phyloP scores from a whole-genome alignment of 2,888 invertebrate genomes.

The Cantharis nigra region DNA sequence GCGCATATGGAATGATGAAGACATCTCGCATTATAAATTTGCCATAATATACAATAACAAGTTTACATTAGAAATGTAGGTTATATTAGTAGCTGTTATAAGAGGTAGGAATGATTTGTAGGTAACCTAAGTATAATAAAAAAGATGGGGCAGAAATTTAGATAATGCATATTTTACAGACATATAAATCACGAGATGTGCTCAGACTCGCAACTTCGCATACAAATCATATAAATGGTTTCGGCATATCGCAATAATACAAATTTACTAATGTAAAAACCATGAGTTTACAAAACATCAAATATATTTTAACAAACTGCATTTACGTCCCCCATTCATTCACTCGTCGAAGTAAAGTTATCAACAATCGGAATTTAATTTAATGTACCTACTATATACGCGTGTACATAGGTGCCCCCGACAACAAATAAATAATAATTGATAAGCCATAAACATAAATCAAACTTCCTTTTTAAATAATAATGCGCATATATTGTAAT shows the following conservation, averaged over 20 bases:
- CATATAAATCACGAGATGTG: conserved; percentile 53
- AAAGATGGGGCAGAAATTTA: conserved; percentile 56
- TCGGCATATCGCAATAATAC: conserved; percentile 46
- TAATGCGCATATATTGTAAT: neutral
- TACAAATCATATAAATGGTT: conserved; percentile 47
- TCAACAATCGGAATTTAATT: neutral
- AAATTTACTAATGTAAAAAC: conserved; percentile 45
- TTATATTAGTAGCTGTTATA: conserved; percentile 26
- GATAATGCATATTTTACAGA: conserved; percentile 57
- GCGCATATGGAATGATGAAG: neutral
- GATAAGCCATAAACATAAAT: neutral
- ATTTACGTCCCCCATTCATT: conserved; percentile 4
- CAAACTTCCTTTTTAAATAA: neutral
- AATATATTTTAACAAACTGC: conserved; percentile 23
- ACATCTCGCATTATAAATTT: neutral
- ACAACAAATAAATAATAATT: neutral
- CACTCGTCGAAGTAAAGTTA: neutral
- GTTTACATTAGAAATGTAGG: conserved; percentile 20
- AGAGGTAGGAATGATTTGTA: conserved; percentile 52
- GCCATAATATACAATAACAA: neutral
- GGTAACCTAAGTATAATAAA: conserved; percentile 53
- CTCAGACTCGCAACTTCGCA: conserved; percentile 52
- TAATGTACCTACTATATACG: neutral
- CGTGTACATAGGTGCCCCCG: neutral
- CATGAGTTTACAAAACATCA: conserved; percentile 35